Evolutionary conservation across 2,113 vertebrate species (phyloP), one percentile per base, ranked within the genome.

Genomic region (Lophius piscatorius): DNA sequence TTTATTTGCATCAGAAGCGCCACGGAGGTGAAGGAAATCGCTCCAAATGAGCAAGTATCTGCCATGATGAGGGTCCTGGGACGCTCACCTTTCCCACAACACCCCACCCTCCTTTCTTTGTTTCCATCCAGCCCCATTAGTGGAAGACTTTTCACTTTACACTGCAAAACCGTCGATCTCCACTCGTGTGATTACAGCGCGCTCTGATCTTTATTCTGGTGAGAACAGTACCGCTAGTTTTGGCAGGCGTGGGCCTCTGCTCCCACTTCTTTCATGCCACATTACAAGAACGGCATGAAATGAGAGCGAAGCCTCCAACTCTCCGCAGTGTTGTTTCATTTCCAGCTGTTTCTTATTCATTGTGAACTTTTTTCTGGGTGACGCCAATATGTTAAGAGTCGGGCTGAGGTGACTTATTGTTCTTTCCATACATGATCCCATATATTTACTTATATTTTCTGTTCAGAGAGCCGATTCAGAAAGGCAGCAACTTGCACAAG

Each of bases 21-120:
- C 24, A 0, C 22, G 11, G 67, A 68, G 74, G 70, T 26, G 65
- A 80, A 2, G 65, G 12, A 63, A 57, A 76, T 89, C 86, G 48
- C 52, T 69, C 54, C 17, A 49, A 77, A 86, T 90, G 81, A 90
- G 72, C 55, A 2, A 66, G 71, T 67, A 63, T 80, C 84, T 81
- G 81, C 74, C 71, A 49, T 70, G 76, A 88, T 41, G 63, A 47
- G 73, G 70, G 82, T 86, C 79, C 80, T 38, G 79, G 77, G 82
- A 80, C 50, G 2, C 59, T 34, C 33, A 23, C 55, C 56, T 48
- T 1, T 20, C 33, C 63, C 59, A 4, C 28, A 44, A 54, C 20
- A 31, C 58, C 60, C 26, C 39, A 4, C 18, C 21, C 55, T 17
- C 9, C 50, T 9, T 22, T 47, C 46, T 6, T 40, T 6, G 31